These are phyloP conservation scores for Monodelphis domestica DNA, from an alignment of 2,797 vertebrate genomes.

Conservation along the genomic window DNA sequence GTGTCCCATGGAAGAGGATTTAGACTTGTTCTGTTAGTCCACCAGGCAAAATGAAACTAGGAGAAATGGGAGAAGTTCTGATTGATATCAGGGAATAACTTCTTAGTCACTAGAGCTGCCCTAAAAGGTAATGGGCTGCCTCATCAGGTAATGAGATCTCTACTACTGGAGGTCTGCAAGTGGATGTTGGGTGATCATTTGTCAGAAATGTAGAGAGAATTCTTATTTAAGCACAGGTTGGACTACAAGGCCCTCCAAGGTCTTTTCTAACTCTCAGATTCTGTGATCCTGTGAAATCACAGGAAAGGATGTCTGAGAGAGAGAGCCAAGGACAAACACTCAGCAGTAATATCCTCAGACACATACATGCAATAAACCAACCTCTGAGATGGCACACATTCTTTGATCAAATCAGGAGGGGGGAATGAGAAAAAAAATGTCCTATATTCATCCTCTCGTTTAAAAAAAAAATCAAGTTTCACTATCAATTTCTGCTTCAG, in stretches of 20 bases:
- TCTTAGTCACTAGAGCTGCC: not conserved
- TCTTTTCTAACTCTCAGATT: not conserved
- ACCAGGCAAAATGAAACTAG: not conserved
- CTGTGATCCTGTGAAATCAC: not conserved
- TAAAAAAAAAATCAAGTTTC: conserved; percentile 18
- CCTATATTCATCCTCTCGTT: conserved; percentile 42
- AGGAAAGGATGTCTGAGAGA: not conserved
- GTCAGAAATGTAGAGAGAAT: not conserved
- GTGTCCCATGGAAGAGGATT: not conserved
- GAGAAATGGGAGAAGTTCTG: not conserved
- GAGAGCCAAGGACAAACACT: not conserved
- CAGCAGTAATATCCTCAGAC: conserved; percentile 37
- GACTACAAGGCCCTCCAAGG: conserved; percentile 13
- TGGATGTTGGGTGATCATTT: not conserved
- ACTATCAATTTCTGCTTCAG: conserved; percentile 67
- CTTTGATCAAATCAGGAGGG: conserved; percentile 41
- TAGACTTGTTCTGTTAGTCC: not conserved
- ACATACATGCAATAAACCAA: conserved; percentile 29
- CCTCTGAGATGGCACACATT: conserved; percentile 32
- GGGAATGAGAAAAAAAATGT: conserved; percentile 44
- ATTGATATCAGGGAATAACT: not conserved
- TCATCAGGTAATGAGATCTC: not conserved
- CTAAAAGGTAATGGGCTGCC: not conserved
- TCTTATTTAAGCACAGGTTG: not conserved
- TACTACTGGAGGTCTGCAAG: not conserved